Evolutionary conservation across 2,888 invertebrate genomes (phyloP), one percentile per base, ranked within the genome.

Genomic region (Luffia ferchaultella): DNA sequence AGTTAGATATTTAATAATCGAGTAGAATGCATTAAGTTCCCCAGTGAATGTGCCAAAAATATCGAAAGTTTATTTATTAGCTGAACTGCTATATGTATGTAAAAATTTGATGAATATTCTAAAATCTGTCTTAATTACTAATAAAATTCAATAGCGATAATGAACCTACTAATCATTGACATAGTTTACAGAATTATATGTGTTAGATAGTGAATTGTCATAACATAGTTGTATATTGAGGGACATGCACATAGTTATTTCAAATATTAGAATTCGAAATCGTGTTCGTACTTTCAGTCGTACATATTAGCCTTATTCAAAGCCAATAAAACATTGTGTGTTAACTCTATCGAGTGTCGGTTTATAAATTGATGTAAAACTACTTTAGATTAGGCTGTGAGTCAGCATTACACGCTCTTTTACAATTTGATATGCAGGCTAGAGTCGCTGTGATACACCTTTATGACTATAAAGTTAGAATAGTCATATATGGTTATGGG

Each of bases 391-490:
- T 77, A 82, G 78, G 79, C 80, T 83, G 79, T 77, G 76, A 76
- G 64, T 73, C 80, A 77, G 77, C 76, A 62, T 73, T 65, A 74
- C 73, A 75, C 71, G 70, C 75, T 76, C 74, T 76, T 50, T 74
- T 70, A 76, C 74, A 73, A 75, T 71, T 73, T 71, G 68, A 76
- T 73, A 73, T 73, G 76, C 80, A 82, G 68, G 80, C 82, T 83
- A 83, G 80, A 82, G 79, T 80, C 79, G 74, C 80, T 83, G 82
- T 80, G 80, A 83, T 80, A 82, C 78, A 77, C 70, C 72, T 72
- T 73, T 73, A 71, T 77, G 80, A 75, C 82, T 75, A 74, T 70
- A 74, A 73, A 69, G 60, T 63, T 71, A 72, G 65, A 68, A 67
- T 74, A 73, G 72, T 76, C 67, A 65, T 68, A 69, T 70, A 70